Evolutionary conservation across 2,113 vertebrate species (phyloP).

Genomic region (Ancistrus triradiatus): DNA sequence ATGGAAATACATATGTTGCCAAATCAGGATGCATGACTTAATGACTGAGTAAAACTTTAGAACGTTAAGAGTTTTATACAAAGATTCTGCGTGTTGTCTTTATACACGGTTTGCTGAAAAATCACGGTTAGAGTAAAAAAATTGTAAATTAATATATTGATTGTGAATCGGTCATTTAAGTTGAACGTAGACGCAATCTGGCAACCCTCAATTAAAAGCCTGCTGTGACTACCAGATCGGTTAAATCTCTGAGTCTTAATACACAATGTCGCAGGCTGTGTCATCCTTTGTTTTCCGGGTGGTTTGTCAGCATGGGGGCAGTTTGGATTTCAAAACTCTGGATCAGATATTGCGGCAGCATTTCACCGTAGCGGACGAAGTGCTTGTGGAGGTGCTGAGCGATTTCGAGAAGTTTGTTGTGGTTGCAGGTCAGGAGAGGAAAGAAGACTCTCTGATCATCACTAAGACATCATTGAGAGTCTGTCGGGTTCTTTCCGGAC

Average conservation of each 20-base stretch:
- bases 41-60: no score
- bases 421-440: background rate
- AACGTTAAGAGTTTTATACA: no score
- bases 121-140: no score
- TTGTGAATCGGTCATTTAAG: no score
- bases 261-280: slow-evolving; percentile 40
- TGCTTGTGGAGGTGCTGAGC: slow-evolving; percentile 39
- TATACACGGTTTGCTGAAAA: no score
- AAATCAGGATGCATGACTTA: no score
- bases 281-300: slow-evolving; percentile 36
- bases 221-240: background rate
- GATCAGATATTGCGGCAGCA: slow-evolving; percentile 17
- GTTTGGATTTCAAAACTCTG: slow-evolving; percentile 51
- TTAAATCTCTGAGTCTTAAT: no score
- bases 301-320: slow-evolving; percentile 58
- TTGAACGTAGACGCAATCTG: no score
- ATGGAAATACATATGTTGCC: background rate
- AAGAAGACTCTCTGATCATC: slow-evolving; percentile 35
- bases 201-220: background rate
- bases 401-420: slow-evolving; percentile 54
- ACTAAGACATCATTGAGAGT: slow-evolving; percentile 60
- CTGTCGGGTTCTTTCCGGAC: slow-evolving; percentile 49
- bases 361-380: slow-evolving; percentile 7
- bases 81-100: no score
- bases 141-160: no score